Evolutionary conservation across 2,797 vertebrate species (phyloP), one percentile per base, ranked within the genome.

Genomic region (Gymnothorax reevesii): DNA sequence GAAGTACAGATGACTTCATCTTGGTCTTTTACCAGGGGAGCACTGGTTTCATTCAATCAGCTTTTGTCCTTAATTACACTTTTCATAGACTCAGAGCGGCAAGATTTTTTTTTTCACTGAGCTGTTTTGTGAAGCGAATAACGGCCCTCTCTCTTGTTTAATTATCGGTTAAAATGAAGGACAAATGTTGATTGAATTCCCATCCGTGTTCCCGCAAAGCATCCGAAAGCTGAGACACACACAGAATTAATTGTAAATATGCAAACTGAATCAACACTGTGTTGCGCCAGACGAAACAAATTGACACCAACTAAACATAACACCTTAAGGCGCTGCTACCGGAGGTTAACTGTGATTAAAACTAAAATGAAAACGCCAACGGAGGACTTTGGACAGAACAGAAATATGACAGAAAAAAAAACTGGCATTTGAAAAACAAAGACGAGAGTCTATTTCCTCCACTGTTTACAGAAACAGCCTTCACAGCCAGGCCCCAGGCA

Each of bases 281-380:
- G 87, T 89, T 59, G 73, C 20, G 3, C 64, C 42, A 66, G 55
- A 69, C 42, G 13, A 73, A 87, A 80, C 71, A 87, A 83, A 83
- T 12, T 75, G 42, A 77, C 84, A 62, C 84, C 85, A 66, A 88
- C 25, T 62, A 71, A 59, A 69, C 27, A 49, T 66, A n/a, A 57
- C 52, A 79, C 87, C 83, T 13, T 87, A 88, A 90, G 84, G 88
- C 90, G 92, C 90, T 90, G 86, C 86, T 90, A 93, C 91, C 90
- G 89, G 92, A 90, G 91, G 90, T 88, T 90, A 88, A 92, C 92
- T 94, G 92, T 95, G 93, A 94, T 86, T 89, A 82, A 89, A 83
- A 89, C 79, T 87, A 90, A 92, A 69, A 88, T 75, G 91, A 87
- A 90, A 86, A 77, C 60, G 71, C 57, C 88, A 17, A 75, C 10